Base-by-base conservation (phyloP, 2,797 vertebrate species). In the Cossypha niveicapilla region DNA sequence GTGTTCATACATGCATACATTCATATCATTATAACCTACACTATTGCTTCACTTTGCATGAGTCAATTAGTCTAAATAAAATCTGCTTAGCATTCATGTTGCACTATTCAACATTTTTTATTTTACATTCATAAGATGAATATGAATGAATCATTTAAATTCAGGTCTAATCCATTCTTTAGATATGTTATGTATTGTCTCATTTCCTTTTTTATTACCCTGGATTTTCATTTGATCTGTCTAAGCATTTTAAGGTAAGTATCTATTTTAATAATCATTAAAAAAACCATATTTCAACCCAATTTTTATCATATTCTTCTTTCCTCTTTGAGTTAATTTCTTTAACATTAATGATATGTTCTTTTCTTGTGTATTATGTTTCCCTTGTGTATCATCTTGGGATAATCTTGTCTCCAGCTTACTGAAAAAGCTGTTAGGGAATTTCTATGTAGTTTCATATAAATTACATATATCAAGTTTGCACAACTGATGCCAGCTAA, bases 161-260 rank as follows among this genome's bases (percentile, higher is more conserved):
- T 63, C 17, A 53, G 53, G 12, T 68, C 56, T 81, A 79, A 90
- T 74, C 22, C 44, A 51, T 92, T 87, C 50, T 61, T 91, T 77
- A 83, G 39, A 27, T 72, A 50, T 37, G 32, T 56, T 82, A 60
- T 58, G 17, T 86, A 90, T 72, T 34, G 11, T 88, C 41, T 92
- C 13, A 86, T 94, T 92, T 92, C 13, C 15, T 90, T 78, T 85
- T 83, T 81, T 71, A 72, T 78, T 91, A 71, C 24, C 5, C 15
- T 70, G 37, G 32, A 81, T 83, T 92, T 94, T 94, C 30, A 78
- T 78, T 94, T 71, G 37, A 94, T 91, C 47, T 93, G 18, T 54
- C 93, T 83, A 78, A 78, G 27, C 19, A 75, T 86, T 85, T 66
- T 76, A 60, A 89, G 41, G 39, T 80, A 92, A 67, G 45, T 68